phyloP scores from a whole-genome alignment of 2,888 invertebrate genomes.

The Deilephila porcellus region DNA sequence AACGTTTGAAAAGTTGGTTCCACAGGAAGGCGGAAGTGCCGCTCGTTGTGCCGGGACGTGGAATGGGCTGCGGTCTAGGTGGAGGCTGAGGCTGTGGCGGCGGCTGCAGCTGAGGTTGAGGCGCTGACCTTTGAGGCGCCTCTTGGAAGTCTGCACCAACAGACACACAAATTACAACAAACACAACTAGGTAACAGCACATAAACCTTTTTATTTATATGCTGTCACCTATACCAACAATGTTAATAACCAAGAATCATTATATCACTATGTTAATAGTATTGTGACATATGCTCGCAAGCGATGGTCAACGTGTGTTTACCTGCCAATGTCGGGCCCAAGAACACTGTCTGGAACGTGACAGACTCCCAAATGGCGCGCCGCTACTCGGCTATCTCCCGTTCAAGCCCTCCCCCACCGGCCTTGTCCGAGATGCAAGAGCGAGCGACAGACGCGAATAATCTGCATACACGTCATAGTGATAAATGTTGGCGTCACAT shows the following conservation, averaged over 20 bases:
- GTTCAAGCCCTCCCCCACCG: slow-evolving; percentile 85
- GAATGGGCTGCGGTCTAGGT: neutral
- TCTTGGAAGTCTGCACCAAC: slow-evolving; percentile 23
- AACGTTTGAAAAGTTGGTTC: slow-evolving; percentile 74
- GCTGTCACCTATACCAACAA: too few species aligned
- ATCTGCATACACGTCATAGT: slow-evolving; percentile 76
- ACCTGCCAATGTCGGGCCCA: slow-evolving; percentile 68
- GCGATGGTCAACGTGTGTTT: slow-evolving; percentile 28
- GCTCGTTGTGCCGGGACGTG: neutral
- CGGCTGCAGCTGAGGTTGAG: slow-evolving; percentile 27
- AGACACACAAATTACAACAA: neutral
- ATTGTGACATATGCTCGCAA: neutral
- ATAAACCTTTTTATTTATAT: neutral
- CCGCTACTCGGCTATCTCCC: slow-evolving; percentile 88
- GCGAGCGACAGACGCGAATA: slow-evolving; percentile 98
- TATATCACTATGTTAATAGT: too few species aligned
- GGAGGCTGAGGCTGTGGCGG: slow-evolving; percentile 49
- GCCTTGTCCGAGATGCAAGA: slow-evolving; percentile 97
- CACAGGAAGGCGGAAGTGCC: slow-evolving; percentile 52
- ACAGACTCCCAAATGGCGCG: slow-evolving; percentile 77
- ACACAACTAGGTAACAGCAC: neutral
- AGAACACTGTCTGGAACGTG: slow-evolving; percentile 64
- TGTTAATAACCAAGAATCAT: too few species aligned
- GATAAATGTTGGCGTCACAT: slow-evolving; percentile 23
- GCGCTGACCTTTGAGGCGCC: slow-evolving; percentile 15